phyloP scores from a whole-genome alignment of 2,797 vertebrate species.

The Smutsia gigantea region DNA sequence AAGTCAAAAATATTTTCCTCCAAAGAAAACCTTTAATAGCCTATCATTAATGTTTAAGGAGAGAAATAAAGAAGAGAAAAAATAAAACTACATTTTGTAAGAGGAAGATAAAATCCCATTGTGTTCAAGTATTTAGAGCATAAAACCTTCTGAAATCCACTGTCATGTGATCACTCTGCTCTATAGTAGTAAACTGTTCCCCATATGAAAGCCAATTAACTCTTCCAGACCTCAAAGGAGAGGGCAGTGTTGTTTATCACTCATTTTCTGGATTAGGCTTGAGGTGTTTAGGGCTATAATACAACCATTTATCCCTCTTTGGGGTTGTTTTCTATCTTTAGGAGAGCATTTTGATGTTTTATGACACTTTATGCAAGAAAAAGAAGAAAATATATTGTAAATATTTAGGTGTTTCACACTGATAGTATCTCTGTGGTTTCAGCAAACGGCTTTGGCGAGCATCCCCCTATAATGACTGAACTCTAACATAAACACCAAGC shows the following conservation, averaged over 20 bases:
- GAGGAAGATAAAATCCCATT: constrained; percentile 70
- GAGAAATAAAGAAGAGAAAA: constrained; percentile 60
- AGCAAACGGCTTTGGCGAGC: constrained; percentile 62
- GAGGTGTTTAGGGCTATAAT: constrained; percentile 37
- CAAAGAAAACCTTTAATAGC: constrained; percentile 60
- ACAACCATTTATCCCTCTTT: constrained; percentile 53
- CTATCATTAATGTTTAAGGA: constrained; percentile 73
- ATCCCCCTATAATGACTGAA: constrained; percentile 28
- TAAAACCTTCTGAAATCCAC: constrained; percentile 60
- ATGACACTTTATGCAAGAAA: constrained; percentile 58
- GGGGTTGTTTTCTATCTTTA: constrained; percentile 58
- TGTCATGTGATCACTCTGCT: constrained; percentile 53
- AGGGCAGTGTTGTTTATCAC: constrained; percentile 47
- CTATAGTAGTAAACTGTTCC: constrained; percentile 33
- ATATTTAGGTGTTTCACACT: constrained; percentile 62
- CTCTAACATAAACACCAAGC: constrained; percentile 4
- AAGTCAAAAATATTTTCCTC: constrained; percentile 69
- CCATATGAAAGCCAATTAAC: constrained; percentile 73
- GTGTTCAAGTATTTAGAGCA: constrained; percentile 37
- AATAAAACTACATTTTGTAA: constrained; percentile 54
- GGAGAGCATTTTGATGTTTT: constrained; percentile 63
- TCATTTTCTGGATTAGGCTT: constrained; percentile 32
- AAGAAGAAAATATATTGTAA: constrained; percentile 58
- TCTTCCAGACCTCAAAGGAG: constrained; percentile 69
- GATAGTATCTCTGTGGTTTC: constrained; percentile 65